These are phyloP conservation scores for Deroptyus accipitrinus DNA, from an alignment of 2,113 vertebrate species.

Conservation along the genomic window DNA sequence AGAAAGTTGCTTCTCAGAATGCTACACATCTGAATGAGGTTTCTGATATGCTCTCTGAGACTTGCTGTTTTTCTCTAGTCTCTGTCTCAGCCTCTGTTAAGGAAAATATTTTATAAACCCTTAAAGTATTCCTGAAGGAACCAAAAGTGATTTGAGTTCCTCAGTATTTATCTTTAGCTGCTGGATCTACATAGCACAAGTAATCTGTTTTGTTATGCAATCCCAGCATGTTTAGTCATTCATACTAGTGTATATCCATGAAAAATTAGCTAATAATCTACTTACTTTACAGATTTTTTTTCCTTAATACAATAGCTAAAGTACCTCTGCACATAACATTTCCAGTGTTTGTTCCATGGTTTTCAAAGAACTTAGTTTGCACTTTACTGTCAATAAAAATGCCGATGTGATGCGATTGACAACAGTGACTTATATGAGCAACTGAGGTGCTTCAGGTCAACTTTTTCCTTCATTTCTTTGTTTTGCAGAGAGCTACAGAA, in stretches of 20 bases:
- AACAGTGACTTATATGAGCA: not conserved
- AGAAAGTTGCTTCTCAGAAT: not conserved
- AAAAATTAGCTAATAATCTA: not conserved
- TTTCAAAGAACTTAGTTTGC: not conserved
- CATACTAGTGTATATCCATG: not conserved
- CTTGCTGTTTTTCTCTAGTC: not conserved
- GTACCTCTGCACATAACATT: not conserved
- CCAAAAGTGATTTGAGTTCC: not conserved
- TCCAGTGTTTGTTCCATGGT: not conserved
- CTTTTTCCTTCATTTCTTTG: not conserved
- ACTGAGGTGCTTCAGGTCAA: not conserved
- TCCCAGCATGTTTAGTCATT: not conserved
- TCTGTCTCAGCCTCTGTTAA: not conserved
- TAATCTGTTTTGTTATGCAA: not conserved
- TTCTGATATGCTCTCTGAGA: not conserved
- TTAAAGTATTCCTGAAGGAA: not conserved
- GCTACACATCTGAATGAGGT: not conserved
- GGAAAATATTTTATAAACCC: not conserved
- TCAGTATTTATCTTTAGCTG: not conserved
- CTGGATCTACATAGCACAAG: not conserved
- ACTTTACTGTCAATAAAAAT: not conserved
- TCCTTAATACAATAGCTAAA: not conserved
- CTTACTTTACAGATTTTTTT: not conserved
- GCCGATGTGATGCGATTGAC: not conserved
- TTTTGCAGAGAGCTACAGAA: not conserved